phyloP scores from a whole-genome alignment of 2,888 invertebrate species.

The Caenorhabditis virilis region DNA sequence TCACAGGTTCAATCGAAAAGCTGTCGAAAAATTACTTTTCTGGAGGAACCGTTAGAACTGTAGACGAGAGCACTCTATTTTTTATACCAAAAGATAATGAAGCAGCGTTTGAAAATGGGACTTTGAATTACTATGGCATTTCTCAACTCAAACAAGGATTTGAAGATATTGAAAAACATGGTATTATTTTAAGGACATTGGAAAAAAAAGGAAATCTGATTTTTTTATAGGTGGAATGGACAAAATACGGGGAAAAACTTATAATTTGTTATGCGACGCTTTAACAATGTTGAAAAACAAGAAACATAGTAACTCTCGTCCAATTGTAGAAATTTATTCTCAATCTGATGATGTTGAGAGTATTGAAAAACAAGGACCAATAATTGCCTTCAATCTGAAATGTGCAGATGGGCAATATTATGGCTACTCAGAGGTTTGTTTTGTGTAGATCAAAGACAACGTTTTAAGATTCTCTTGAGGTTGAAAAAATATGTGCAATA shows the following conservation, averaged over 20 bases:
- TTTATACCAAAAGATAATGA: slow-evolving; percentile 8
- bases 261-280: slow-evolving; percentile 11
- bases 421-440: slow-evolving; percentile 84
- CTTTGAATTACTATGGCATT: slow-evolving; percentile 84
- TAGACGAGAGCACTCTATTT: slow-evolving; percentile 14
- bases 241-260: slow-evolving; percentile 37
- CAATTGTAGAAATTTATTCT: slow-evolving; percentile 37
- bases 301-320: slow-evolving; percentile 36
- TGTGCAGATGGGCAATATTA: slow-evolving; percentile 80
- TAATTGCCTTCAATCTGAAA: slow-evolving; percentile 85
- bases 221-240: slow-evolving; percentile 51
- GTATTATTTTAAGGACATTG: too few species aligned
- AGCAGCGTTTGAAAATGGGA: slow-evolving; percentile 81
- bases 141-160: slow-evolving; percentile 83
- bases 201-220: too few species aligned
- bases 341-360: slow-evolving; percentile 7
- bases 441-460: slow-evolving; percentile 1
- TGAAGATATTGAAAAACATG: slow-evolving; percentile 77
- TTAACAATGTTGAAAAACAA: slow-evolving; percentile 26
- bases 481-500: slow-evolving; percentile 85
- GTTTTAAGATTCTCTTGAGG: slow-evolving; percentile 74
- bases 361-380: slow-evolving; percentile 78
- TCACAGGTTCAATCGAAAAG: slow-evolving; percentile 66
- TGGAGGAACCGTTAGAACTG: slow-evolving; percentile 81
- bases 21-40: slow-evolving; percentile 83